Percentiles rank a stretch among this genome's conserved stretches.
Evolutionary conservation across 2,113 vertebrate species (phyloP).

Genomic region (Haplochromis burtoni): DNA sequence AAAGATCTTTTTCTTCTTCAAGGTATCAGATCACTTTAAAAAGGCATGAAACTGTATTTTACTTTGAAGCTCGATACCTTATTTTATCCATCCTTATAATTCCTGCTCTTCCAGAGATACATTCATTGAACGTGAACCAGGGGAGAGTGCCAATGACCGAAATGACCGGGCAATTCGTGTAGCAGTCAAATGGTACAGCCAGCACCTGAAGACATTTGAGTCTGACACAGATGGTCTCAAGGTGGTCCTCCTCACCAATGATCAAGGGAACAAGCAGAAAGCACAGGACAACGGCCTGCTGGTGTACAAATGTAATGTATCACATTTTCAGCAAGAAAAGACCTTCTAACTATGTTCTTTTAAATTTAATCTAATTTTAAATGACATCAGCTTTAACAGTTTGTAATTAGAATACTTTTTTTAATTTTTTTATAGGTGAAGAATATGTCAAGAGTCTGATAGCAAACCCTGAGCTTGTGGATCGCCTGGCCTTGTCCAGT

Average conservation of each 20-base stretch:
- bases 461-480: constrained; percentile 90
- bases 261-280: constrained; percentile 85
- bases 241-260: constrained; percentile 92
- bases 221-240: constrained; percentile 59
- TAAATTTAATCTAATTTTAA: neutral
- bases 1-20: neutral
- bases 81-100: neutral
- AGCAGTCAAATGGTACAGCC: constrained; percentile 86
- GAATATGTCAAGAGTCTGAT: constrained; percentile 91
- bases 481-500: constrained; percentile 83
- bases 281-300: constrained; percentile 80
- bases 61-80: fast-evolving
- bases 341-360: neutral
- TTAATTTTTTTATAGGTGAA: constrained; percentile 74
- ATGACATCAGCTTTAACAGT: neutral
- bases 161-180: constrained; percentile 94
- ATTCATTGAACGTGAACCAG: constrained; percentile 83
- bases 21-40: neutral
- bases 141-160: constrained; percentile 89
- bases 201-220: constrained; percentile 75
- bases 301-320: constrained; percentile 83
- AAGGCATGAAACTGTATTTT: fast-evolving
- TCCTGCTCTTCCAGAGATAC: constrained; percentile 79
- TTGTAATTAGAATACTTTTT: neutral
- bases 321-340: neutral